These are phyloP conservation scores for Rotaria magnacalcarata DNA, from an alignment of 2,888 invertebrate species.

Conservation along the genomic window DNA sequence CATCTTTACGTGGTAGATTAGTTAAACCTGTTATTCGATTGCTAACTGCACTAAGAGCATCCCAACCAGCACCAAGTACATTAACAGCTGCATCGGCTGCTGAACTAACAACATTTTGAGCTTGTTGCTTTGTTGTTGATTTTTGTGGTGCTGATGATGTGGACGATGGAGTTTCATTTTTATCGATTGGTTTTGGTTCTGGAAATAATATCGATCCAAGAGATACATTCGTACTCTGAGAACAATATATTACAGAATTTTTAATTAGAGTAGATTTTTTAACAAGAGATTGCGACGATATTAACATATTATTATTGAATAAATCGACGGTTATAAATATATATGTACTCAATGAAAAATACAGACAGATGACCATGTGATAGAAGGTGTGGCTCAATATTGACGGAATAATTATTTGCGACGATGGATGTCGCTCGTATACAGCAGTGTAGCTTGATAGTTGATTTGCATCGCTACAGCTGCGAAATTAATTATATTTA, in stretches of 20 bases:
- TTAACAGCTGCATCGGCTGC: neutral
- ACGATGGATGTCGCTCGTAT: neutral
- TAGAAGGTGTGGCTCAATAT: neutral
- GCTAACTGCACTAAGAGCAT: neutral
- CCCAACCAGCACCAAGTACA: neutral
- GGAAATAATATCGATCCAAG: conserved; percentile 4
- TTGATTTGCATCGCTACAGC: too few relatives aligned
- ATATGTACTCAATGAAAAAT: neutral
- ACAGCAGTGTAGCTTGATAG: neutral
- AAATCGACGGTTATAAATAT: neutral
- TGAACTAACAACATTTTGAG: neutral
- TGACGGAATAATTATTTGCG: neutral
- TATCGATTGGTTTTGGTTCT: neutral
- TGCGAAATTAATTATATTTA: too few relatives aligned
- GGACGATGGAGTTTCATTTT: neutral
- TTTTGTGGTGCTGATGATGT: neutral
- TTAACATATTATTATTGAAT: neutral
- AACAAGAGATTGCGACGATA: neutral
- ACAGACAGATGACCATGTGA: conserved; percentile 9
- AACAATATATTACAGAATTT: neutral
- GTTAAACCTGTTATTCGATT: conserved; percentile 21
- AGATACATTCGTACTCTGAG: neutral
- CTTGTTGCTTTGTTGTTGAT: conserved; percentile 6
- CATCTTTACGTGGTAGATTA: neutral
- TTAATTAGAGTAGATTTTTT: neutral